These are phyloP conservation scores for Hystrix brachyura DNA, from an alignment of 2,113 vertebrate genomes.

Conservation along the genomic window DNA sequence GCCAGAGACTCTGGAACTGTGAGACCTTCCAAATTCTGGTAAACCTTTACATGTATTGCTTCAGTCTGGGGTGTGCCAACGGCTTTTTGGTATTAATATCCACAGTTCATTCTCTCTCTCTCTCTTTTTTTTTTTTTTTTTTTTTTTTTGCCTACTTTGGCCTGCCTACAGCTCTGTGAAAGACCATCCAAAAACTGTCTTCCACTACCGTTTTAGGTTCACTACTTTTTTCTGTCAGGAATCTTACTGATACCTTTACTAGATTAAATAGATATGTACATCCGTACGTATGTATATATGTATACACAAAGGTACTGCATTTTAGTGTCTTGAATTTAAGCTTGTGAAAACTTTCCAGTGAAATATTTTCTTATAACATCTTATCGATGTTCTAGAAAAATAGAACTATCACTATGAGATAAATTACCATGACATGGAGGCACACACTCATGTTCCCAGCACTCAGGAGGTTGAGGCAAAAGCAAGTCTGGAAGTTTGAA, in stretches of 20 bases:
- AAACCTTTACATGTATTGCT: neutral
- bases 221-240: neutral
- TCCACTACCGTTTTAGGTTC: neutral
- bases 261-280: neutral
- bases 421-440: neutral
- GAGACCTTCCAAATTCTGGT: neutral
- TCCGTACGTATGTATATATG: neutral
- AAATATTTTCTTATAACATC: neutral
- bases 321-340: neutral
- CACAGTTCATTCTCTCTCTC: fast-evolving
- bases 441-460: neutral
- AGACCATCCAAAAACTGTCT: neutral
- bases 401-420: neutral
- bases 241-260: neutral
- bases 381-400: neutral
- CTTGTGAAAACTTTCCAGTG: neutral
- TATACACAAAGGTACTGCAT: neutral
- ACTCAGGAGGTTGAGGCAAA: neutral
- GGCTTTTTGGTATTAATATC: neutral
- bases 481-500: neutral
- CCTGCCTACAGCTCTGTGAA: neutral
- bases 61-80: neutral
- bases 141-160: neutral
- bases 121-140: too few species aligned
- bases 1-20: neutral